Evolutionary conservation across 2,888 invertebrate species (phyloP).

Genomic region (Scrobipalpa costella): DNA sequence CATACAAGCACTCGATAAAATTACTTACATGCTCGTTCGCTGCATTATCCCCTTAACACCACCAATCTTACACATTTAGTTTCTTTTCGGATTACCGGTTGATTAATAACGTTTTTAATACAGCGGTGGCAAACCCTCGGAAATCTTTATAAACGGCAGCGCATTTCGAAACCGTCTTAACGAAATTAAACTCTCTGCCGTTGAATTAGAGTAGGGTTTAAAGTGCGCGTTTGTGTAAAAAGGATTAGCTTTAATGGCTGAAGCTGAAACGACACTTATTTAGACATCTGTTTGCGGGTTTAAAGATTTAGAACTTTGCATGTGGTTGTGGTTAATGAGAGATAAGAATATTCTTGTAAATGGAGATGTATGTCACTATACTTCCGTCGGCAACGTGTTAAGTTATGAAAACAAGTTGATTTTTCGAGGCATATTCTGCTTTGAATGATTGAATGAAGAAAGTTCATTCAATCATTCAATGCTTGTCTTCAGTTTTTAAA

Average conservation of each 20-base stretch:
- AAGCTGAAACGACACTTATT: conserved; percentile 53
- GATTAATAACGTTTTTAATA: conserved; percentile 65
- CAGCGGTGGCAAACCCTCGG: conserved; percentile 50
- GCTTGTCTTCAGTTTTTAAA: too few relatives aligned
- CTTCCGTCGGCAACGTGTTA: neutral
- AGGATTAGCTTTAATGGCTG: conserved; percentile 68
- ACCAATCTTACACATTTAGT: conserved; percentile 36
- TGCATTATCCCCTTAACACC: conserved; percentile 27
- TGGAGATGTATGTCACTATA: neutral
- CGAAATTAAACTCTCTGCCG: conserved; percentile 48
- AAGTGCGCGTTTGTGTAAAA: conserved; percentile 48
- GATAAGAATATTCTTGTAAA: conserved; percentile 32
- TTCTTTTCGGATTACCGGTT: conserved; percentile 50
- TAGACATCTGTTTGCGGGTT: conserved; percentile 61
- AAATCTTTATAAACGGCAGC: conserved; percentile 63
- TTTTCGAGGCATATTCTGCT: neutral
- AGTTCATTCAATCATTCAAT: too few relatives aligned
- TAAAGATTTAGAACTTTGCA: conserved; percentile 27
- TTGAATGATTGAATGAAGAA: too few relatives aligned
- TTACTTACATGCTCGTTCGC: neutral
- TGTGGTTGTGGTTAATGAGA: conserved; percentile 18
- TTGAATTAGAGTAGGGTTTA: conserved; percentile 5
- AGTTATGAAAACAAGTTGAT: neutral
- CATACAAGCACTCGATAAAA: conserved; percentile 6
- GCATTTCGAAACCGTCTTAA: conserved; percentile 43